Evolutionary conservation across 2,113 vertebrate genomes (phyloP).

Genomic region (Puntigrus tetrazona): DNA sequence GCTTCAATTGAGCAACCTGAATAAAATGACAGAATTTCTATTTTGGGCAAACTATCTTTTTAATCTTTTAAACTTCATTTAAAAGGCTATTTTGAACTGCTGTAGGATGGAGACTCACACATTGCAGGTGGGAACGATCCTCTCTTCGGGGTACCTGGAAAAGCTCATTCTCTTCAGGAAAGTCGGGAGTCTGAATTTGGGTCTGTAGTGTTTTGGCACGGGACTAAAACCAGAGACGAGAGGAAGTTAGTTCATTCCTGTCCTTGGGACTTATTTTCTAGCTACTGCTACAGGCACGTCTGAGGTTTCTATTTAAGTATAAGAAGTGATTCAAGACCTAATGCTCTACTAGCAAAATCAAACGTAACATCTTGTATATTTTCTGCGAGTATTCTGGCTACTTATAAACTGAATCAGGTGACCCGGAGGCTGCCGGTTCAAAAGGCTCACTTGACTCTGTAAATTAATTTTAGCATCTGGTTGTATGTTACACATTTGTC

Average conservation of each 20-base stretch:
- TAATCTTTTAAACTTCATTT: not conserved
- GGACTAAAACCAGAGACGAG: slow-evolving; percentile 53
- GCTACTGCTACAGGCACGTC: too few species aligned
- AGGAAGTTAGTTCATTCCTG: not conserved
- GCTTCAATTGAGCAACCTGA: too few species aligned
- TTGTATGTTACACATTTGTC: not conserved
- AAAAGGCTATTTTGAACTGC: not conserved
- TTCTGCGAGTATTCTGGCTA: slow-evolving; percentile 5
- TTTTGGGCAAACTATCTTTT: not conserved
- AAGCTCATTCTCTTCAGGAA: slow-evolving; percentile 69
- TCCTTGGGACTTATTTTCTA: too few species aligned
- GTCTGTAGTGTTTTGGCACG: slow-evolving; percentile 49
- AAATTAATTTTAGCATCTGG: slow-evolving; percentile 23
- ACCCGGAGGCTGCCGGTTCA: not conserved
- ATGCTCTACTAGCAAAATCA: too few species aligned
- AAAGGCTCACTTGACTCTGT: slow-evolving; percentile 5
- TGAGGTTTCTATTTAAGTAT: too few species aligned
- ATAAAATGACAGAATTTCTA: not conserved
- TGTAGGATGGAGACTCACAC: slow-evolving; percentile 65
- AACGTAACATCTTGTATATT: not conserved
- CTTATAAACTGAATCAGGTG: slow-evolving; percentile 20
- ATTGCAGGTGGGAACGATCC: slow-evolving; percentile 66
- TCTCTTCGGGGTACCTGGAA: slow-evolving; percentile 65
- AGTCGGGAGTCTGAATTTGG: slow-evolving; percentile 65
- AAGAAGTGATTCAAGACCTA: too few species aligned